phyloP scores from a whole-genome alignment of 2,888 invertebrate species.

The Watsonalla cultraria region DNA sequence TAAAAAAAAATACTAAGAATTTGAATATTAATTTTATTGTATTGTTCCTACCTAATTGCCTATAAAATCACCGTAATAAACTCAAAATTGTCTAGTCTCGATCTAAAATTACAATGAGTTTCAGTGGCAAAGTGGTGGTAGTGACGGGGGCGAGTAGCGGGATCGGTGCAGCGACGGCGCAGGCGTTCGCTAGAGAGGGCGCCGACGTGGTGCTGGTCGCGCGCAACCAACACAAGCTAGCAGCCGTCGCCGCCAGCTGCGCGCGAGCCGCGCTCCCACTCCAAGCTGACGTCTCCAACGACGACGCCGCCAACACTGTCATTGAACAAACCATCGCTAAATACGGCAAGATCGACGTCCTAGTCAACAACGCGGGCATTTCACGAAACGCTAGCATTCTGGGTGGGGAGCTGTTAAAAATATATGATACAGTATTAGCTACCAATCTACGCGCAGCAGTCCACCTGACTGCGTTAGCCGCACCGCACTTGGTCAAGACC shows the following conservation, averaged over 20 bases:
- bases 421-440: slow-evolving; percentile 32
- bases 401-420: slow-evolving; percentile 21
- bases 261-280: slow-evolving; percentile 15
- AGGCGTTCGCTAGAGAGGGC: slow-evolving; percentile 19
- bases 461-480: slow-evolving; percentile 28
- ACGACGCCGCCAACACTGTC: slow-evolving; percentile 18
- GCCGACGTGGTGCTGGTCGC: slow-evolving; percentile 23
- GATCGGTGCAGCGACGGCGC: slow-evolving; percentile 27
- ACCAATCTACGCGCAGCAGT: slow-evolving; percentile 35
- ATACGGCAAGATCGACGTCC: slow-evolving; percentile 38
- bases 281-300: slow-evolving; percentile 24
- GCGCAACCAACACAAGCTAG: slow-evolving; percentile 18
- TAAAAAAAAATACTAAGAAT: too few species aligned
- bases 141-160: slow-evolving; percentile 31
- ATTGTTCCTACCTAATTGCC: too few species aligned
- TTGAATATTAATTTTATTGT: too few species aligned
- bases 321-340: slow-evolving; percentile 18
- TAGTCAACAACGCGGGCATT: slow-evolving; percentile 43
- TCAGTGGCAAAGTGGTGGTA: slow-evolving; percentile 23
- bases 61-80: not conserved
- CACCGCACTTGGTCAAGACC: slow-evolving; percentile 22
- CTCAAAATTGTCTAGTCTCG: too few species aligned
- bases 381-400: slow-evolving; percentile 13
- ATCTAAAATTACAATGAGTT: slow-evolving; percentile 18
- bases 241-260: slow-evolving; percentile 7